phyloP scores from a whole-genome alignment of 2,797 vertebrate species.

The Xerus rutilus region DNA sequence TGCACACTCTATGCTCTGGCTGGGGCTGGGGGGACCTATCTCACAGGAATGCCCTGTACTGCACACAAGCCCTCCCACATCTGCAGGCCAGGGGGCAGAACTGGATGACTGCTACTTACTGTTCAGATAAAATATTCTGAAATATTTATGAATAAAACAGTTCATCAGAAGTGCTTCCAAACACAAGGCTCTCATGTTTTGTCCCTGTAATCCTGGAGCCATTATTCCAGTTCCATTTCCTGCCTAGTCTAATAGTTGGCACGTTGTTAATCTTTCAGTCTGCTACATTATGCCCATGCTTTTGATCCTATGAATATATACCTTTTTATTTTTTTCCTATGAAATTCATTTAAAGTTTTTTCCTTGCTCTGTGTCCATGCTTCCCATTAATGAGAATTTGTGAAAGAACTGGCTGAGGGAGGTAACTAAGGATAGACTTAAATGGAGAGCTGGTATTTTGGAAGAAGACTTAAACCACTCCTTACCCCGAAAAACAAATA shows the following conservation, averaged over 20 bases:
- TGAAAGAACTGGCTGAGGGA: conserved; percentile 18
- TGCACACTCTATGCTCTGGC: background rate
- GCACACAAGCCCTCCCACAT: background rate
- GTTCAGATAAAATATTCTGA: conserved; percentile 48
- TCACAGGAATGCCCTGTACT: background rate
- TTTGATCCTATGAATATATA: background rate
- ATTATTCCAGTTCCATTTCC: background rate
- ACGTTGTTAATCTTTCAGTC: background rate
- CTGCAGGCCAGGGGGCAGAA: background rate
- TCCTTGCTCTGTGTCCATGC: background rate
- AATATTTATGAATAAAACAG: conserved; percentile 47
- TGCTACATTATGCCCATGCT: background rate
- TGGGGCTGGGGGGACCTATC: background rate
- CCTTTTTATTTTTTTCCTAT: background rate
- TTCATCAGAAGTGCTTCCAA: background rate
- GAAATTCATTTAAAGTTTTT: background rate
- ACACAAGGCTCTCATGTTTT: background rate
- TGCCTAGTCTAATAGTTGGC: background rate
- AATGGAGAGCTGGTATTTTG: background rate
- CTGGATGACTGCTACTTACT: background rate
- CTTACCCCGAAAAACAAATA: background rate
- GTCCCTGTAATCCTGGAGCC: background rate
- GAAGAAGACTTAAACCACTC: background rate
- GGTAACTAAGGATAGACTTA: background rate
- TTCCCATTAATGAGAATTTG: background rate